phyloP scores from a whole-genome alignment of 2,797 vertebrate genomes.

The Thripadectes ignobilis region DNA sequence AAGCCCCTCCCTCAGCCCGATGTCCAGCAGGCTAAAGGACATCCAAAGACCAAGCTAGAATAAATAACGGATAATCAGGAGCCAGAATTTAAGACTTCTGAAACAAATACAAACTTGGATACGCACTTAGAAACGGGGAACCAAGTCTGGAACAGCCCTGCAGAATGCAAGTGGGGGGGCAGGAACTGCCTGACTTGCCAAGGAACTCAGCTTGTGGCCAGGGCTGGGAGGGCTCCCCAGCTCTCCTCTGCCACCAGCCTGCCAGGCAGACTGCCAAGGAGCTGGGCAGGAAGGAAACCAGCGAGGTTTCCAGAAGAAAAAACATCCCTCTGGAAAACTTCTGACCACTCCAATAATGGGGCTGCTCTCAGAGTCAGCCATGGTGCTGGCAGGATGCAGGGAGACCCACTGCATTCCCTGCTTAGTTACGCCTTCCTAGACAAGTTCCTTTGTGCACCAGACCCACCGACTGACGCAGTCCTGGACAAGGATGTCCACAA shows the following conservation, averaged over 20 bases:
- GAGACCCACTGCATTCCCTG: not conserved
- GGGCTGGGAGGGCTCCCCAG: not conserved
- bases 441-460: not conserved
- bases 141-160: not conserved
- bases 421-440: not conserved
- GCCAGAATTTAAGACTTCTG: not conserved
- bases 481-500: not conserved
- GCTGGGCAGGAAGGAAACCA: slow-evolving; percentile 57
- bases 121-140: not conserved
- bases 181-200: not conserved
- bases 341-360: slow-evolving; percentile 28
- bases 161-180: not conserved
- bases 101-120: not conserved
- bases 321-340: slow-evolving; percentile 54
- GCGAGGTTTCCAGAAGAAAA: slow-evolving; percentile 46
- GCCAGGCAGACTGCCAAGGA: slow-evolving; percentile 34
- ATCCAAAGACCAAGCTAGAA: not conserved
- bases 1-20: not conserved
- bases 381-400: slow-evolving; percentile 12
- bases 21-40: not conserved
- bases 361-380: not conserved
- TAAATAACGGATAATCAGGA: not conserved
- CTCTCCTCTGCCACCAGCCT: slow-evolving; percentile 25
- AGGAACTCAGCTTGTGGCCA: not conserved
- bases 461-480: not conserved